Base-by-base conservation (phyloP, 2,797 vertebrate genomes). In the Picus viridis region DNA sequence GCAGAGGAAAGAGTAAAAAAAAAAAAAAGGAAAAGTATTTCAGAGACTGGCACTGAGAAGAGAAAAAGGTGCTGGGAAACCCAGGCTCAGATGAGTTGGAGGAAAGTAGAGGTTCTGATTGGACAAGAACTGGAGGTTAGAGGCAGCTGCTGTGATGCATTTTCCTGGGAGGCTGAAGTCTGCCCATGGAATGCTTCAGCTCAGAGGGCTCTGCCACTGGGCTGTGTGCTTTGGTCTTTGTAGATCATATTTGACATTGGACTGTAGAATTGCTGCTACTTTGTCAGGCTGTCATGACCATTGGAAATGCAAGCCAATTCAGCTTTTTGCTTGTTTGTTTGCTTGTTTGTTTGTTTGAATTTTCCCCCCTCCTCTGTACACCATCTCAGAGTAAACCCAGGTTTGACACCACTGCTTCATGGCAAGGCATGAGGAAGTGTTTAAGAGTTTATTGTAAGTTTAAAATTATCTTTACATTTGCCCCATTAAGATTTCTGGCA, bases 401-500 rank as follows among this genome's bases (percentile, higher is more conserved):
- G 54, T 82, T 88, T 88, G 77, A 39, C 85, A 62, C 74, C 81
- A 76, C 91, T 88, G 64, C 73, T 95, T 88, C 74, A 75, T 45
- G 85, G 78, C 77, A 95, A 82, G 83, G 49, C 71, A 56, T 63
- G 76, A 93, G 91, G 77, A 85, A 54, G 51, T n/a, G 7, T 85
- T 95, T 83, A 88, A 93, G 88, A 89, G 94, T 93, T 93, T 88
- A 87, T 34, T 83, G 56, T 89, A 96, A 96, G 59, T 96, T 97
- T 96, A 96, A 95, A 92, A 65, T 92, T 64, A 93, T 79, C 41
- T 93, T 92, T 96, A 90, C 64, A 49, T 88, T 92, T 94, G 74
- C 73, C 78, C 39, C 24, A 87, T 94, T 97, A 96, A 78, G 93
- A 56, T 88, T 85, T 87, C 94, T 97, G 96, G 96, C 94, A 96